Conservation (phyloP, 2,888 invertebrate species). For the Apodemia arnacis region DNA sequence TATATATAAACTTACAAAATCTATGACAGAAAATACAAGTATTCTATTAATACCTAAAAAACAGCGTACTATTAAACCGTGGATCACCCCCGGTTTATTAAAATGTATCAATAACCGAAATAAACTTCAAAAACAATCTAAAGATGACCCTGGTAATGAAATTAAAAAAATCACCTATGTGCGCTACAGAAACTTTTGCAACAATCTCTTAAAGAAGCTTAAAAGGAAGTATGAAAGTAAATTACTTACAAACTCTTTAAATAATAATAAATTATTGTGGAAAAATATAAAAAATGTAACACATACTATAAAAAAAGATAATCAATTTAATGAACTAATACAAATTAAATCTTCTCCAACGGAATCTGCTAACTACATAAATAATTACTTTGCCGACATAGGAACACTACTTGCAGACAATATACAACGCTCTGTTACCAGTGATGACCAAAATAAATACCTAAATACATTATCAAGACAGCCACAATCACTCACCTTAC, state of each 20-base stretch:
- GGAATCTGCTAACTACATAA: conserved; percentile 35
- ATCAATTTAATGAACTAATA: conserved; percentile 21
- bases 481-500: no score
- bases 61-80: no score
- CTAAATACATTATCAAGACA: no score
- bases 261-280: conserved; percentile 50
- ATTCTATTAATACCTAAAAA: no score
- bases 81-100: no score
- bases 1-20: no score
- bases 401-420: conserved; percentile 28
- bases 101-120: no score
- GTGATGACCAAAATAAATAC: no score
- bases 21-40: no score
- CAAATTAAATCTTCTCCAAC: conserved; percentile 18
- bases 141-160: neutral
- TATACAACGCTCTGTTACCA: neutral
- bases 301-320: conserved; percentile 32
- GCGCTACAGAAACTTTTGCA: neutral
- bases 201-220: conserved; percentile 44
- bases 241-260: conserved; percentile 23
- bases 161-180: neutral
- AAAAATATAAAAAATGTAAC: conserved; percentile 31
- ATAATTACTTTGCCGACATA: conserved; percentile 36
- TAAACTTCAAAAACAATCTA: no score
- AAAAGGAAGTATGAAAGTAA: conserved; percentile 46